A percentile compares a stretch with the other conserved stretches of the same genome.
phyloP scores from a whole-genome alignment of 2,888 invertebrate species.

The Epinotia nisella region DNA sequence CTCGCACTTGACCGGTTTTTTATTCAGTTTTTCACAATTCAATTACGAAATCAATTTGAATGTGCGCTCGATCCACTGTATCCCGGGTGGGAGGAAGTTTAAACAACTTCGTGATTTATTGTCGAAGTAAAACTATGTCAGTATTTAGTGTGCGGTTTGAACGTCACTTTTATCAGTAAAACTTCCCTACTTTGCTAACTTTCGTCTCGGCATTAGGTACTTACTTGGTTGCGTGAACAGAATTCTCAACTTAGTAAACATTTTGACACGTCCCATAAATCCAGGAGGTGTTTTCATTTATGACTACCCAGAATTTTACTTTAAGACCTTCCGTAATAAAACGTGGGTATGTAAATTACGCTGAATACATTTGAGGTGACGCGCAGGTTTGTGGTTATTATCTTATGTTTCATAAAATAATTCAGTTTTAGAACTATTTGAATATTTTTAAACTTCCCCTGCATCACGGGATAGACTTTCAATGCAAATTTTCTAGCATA shows the following conservation, averaged over 20 bases:
- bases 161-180: slow-evolving; percentile 69
- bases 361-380: slow-evolving; percentile 42
- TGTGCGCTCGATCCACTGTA: slow-evolving; percentile 27
- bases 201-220: slow-evolving; percentile 51
- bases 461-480: slow-evolving; percentile 29
- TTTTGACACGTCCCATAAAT: slow-evolving; percentile 44
- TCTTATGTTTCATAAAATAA: slow-evolving; percentile 45
- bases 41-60: slow-evolving; percentile 33
- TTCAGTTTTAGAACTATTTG: slow-evolving; percentile 43
- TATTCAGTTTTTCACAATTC: slow-evolving; percentile 39
- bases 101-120: slow-evolving; percentile 74
- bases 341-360: slow-evolving; percentile 41
- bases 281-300: slow-evolving; percentile 44
- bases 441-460: slow-evolving; percentile 38
- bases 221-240: slow-evolving; percentile 49
- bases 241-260: slow-evolving; percentile 39
- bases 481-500: slow-evolving; percentile 30
- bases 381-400: slow-evolving; percentile 44
- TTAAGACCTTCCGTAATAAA: slow-evolving; percentile 40
- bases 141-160: slow-evolving; percentile 69
- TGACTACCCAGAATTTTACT: slow-evolving; percentile 42
- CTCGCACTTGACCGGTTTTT: too few relatives aligned
- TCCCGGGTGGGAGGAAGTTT: slow-evolving; percentile 55
- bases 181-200: slow-evolving; percentile 59
- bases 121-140: slow-evolving; percentile 70